phyloP scores from a whole-genome alignment of 2,113 vertebrate genomes.

The Lichenostomus cassidix region DNA sequence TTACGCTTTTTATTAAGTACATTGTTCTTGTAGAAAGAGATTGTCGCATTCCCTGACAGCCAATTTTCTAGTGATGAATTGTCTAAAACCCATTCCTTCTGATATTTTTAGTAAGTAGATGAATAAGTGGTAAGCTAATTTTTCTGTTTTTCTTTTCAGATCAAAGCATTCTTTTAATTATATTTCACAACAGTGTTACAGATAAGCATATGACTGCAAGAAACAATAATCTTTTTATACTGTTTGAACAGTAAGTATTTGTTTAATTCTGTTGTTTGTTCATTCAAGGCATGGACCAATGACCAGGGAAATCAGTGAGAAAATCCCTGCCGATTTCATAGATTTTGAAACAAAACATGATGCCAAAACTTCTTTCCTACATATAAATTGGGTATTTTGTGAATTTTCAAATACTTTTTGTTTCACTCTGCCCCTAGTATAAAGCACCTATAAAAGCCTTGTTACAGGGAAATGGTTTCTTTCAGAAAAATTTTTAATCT shows the following conservation, averaged over 20 bases:
- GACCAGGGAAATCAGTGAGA: not conserved
- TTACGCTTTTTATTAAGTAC: slow-evolving; percentile 76
- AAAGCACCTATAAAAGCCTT: not conserved
- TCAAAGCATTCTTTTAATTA: slow-evolving; percentile 53
- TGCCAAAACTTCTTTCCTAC: not conserved
- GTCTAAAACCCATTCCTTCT: slow-evolving; percentile 54
- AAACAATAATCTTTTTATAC: not conserved
- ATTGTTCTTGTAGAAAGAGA: slow-evolving; percentile 71
- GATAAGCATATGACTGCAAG: slow-evolving; percentile 11
- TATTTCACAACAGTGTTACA: slow-evolving; percentile 23
- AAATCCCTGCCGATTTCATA: not conserved
- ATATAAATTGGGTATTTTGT: not conserved
- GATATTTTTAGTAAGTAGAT: slow-evolving; percentile 63
- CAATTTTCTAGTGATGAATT: slow-evolving; percentile 73
- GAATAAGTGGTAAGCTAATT: slow-evolving; percentile 56
- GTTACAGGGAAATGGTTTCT: not conserved
- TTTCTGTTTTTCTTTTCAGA: slow-evolving; percentile 59
- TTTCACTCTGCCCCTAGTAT: not conserved
- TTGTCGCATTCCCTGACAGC: slow-evolving; percentile 68
- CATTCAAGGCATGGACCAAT: not conserved
- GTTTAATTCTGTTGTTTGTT: not conserved
- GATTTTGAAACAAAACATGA: not conserved
- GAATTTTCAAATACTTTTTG: not conserved
- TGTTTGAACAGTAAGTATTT: not conserved
- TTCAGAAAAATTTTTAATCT: not conserved